A percentile compares a stretch with the other conserved stretches of the same genome.
These are phyloP conservation scores for Zapornia atra DNA, from an alignment of 2,113 vertebrate genomes.

Conservation along the genomic window DNA sequence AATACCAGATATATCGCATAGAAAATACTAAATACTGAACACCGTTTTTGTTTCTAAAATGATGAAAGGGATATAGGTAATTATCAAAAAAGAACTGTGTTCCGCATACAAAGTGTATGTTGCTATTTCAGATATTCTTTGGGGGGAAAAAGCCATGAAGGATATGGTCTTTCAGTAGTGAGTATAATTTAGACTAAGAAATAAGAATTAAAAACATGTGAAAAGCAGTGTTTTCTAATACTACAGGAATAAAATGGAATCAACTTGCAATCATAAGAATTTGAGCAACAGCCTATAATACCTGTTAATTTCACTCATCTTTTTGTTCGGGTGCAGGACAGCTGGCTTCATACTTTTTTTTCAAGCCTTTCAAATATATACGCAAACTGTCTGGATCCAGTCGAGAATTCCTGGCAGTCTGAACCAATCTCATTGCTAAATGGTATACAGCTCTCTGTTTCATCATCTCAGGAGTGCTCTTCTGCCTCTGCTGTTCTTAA, in stretches of 20 bases:
- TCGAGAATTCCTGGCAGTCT: conserved; percentile 89
- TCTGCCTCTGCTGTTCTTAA: conserved; percentile 82
- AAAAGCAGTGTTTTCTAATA: background rate
- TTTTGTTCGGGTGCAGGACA: conserved; percentile 41
- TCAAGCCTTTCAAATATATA: conserved; percentile 87
- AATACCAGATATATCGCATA: background rate
- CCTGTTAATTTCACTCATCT: background rate
- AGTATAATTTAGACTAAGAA: background rate
- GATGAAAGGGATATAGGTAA: background rate
- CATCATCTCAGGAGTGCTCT: conserved; percentile 80
- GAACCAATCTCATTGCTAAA: conserved; percentile 86
- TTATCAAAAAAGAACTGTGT: background rate
- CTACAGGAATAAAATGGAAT: background rate
- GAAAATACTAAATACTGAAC: background rate
- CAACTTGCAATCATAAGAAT: background rate
- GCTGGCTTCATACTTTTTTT: conserved; percentile 83
- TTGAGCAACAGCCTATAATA: background rate
- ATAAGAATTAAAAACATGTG: background rate
- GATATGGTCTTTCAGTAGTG: background rate
- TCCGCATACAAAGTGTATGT: background rate
- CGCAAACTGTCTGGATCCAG: conserved; percentile 87
- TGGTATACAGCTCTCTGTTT: conserved; percentile 83
- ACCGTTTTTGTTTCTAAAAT: background rate
- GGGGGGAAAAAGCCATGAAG: background rate
- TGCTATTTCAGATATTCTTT: background rate